Evolutionary conservation across 2,888 invertebrate genomes (phyloP), one percentile per base, ranked within the genome.

Genomic region (Drosophila crucigera): DNA sequence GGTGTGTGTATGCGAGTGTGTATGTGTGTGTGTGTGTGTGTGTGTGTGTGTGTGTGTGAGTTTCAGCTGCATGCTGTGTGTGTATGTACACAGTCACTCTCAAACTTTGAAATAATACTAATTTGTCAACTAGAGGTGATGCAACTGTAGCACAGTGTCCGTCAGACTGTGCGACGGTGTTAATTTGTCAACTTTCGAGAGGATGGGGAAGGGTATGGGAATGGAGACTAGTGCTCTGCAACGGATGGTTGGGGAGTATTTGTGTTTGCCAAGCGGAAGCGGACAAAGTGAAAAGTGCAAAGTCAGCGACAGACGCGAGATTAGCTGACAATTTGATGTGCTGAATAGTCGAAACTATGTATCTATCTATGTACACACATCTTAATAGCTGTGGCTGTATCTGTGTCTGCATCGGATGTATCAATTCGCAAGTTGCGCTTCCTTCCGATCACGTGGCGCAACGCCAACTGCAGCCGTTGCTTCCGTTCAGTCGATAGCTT

Each of bases 381-480:
- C 68, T 68, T 64, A 58, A 62, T 71, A 62, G 60, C 33, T 60
- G 62, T 16, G 43, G 54, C 49, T 50, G 47, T 30, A 49, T 41
- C 39, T 68, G 52, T 75, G 81, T 83, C 89, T 81, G 84, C 76
- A 76, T 74, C 88, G 88, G 88, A 88, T 90, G 90, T 90, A 90
- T 88, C 88, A 88, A 88, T 88, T 88, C 88, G 88, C 88, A 88
- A 88, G 88, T 89, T 80, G 83, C 58, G 90, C 84, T 89, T 88
- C 88, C 90, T 88, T 88, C 88, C 88, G 90, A 84, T 90, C 90
- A 86, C 88, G 88, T 90, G 88, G 80, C 87, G 68, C 78, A 77
- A 78, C 78, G 82, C 82, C 82, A 83, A 75, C 78, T 77, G 85
- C 84, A 84, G 87, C 79, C 87, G 83, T 83, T 87, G 79, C 90